These are phyloP conservation scores for Buceros bicornis DNA, from an alignment of 2,797 vertebrate genomes.

Conservation along the genomic window DNA sequence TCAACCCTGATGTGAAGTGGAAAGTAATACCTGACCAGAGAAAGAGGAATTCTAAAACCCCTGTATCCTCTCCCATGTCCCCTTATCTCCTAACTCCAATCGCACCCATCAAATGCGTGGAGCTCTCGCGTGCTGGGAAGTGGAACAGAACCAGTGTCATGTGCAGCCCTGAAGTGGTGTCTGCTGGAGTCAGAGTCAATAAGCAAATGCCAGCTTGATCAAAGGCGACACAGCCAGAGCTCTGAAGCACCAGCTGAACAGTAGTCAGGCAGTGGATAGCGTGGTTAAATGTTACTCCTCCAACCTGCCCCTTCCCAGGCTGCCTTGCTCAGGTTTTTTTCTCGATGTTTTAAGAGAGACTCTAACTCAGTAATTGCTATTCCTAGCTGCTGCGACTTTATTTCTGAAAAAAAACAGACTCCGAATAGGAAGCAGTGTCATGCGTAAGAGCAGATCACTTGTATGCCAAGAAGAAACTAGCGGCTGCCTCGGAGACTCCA, in stretches of 20 bases:
- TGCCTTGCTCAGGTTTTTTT: background rate
- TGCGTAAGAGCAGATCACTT: background rate
- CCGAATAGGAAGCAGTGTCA: background rate
- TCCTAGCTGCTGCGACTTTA: conserved; percentile 1
- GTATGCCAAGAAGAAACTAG: background rate
- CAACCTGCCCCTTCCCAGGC: background rate
- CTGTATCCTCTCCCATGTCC: background rate
- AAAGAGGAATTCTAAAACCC: background rate
- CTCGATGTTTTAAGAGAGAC: background rate
- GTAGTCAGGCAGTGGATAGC: background rate
- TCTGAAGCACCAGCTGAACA: background rate
- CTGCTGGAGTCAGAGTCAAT: background rate
- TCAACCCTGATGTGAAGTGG: background rate
- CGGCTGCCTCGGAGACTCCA: background rate
- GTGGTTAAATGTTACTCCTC: background rate
- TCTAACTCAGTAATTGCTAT: background rate
- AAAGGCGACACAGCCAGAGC: background rate
- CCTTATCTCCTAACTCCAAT: background rate
- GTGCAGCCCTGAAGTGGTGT: background rate
- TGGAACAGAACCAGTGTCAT: background rate
- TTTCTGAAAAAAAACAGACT: background rate
- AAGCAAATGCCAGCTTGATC: background rate
- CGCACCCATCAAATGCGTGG: background rate
- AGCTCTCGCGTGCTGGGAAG: background rate
- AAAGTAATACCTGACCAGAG: background rate